These are phyloP conservation scores for Phoeniculus purpureus DNA, from an alignment of 2,797 vertebrate species.

Conservation along the genomic window DNA sequence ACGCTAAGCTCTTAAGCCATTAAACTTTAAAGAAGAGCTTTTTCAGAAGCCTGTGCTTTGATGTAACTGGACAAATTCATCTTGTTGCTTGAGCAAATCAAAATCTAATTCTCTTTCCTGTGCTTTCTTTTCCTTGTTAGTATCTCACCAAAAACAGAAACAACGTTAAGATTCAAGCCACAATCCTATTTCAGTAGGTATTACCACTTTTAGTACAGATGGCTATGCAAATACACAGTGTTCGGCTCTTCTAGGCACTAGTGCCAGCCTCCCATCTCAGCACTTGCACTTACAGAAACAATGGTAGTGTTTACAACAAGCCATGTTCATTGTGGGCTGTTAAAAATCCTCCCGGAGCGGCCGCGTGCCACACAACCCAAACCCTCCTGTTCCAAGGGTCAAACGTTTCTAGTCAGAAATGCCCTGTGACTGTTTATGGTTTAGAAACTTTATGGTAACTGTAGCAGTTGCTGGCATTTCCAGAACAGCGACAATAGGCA, in stretches of 20 bases:
- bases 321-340: neutral
- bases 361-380: neutral
- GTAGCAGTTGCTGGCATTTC: neutral
- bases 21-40: slow-evolving; percentile 2
- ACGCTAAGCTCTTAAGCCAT: neutral
- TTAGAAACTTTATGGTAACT: neutral
- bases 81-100: neutral
- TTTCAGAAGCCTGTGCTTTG: neutral
- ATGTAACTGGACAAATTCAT: neutral
- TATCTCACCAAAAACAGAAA: neutral
- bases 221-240: neutral
- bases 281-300: neutral
- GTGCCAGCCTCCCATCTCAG: neutral
- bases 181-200: neutral
- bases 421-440: neutral
- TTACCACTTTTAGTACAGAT: neutral
- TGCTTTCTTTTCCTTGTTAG: fast-evolving
- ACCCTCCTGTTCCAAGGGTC: neutral
- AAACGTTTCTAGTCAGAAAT: neutral
- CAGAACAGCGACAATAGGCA: neutral
- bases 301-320: fast-evolving
- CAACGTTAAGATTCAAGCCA: neutral
- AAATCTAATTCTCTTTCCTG: neutral
- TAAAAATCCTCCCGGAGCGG: neutral
- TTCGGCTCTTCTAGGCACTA: neutral